Percentiles rank a stretch among this genome's conserved stretches.
Evolutionary conservation across 1,140 invertebrate species (phyloP).

Genomic region (Adelges cooleyi): DNA sequence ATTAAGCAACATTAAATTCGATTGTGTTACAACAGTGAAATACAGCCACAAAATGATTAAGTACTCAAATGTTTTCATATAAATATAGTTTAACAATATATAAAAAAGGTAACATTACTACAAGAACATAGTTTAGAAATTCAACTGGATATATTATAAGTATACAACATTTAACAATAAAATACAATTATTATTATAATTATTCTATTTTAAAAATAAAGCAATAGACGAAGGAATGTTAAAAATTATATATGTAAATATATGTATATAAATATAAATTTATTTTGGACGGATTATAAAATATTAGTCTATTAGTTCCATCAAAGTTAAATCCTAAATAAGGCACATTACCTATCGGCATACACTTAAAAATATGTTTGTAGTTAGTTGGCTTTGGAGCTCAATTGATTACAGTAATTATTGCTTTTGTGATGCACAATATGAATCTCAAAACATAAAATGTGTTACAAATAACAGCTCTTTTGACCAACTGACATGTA

Average conservation of each 20-base stretch:
- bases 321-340: neutral
- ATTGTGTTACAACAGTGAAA: neutral
- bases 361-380: constrained; percentile 5
- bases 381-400: neutral
- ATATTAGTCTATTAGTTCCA: constrained; percentile 22
- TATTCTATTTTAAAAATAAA: neutral
- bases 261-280: too few species aligned
- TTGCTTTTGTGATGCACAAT: too few species aligned
- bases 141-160: neutral
- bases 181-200: too few species aligned
- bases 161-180: neutral
- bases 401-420: too few species aligned
- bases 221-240: neutral
- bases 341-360: neutral
- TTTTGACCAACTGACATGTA: too few species aligned
- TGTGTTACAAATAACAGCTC: too few species aligned
- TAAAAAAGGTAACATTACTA: neutral
- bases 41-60: neutral
- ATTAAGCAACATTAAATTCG: neutral
- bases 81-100: neutral
- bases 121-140: constrained; percentile 5
- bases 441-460: too few species aligned
- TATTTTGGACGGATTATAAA: constrained; percentile 19
- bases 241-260: neutral
- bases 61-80: neutral